Evolutionary conservation across 2,888 invertebrate genomes (phyloP).

Genomic region (Lasioglossum marginatum): DNA sequence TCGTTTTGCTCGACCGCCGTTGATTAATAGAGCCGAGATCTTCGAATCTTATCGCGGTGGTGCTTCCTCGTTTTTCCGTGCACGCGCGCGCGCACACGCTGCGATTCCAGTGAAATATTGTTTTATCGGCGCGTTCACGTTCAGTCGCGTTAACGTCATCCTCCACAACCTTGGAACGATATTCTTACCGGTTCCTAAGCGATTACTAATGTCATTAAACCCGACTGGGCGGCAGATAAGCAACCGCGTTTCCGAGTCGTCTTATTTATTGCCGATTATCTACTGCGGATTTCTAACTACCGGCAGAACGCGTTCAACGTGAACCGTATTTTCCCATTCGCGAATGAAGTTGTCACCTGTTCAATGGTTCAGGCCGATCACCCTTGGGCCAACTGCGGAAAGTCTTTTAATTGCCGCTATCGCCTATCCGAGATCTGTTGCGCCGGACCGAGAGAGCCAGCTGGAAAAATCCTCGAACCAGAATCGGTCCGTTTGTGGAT

Average conservation of each 20-base stretch:
- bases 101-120: constrained; percentile 21
- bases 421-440: constrained; percentile 17
- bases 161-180: neutral
- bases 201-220: constrained; percentile 50
- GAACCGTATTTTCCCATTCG: constrained; percentile 4
- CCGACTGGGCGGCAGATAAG: constrained; percentile 46
- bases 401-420: constrained; percentile 26
- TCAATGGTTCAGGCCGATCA: constrained; percentile 1
- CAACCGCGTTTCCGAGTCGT: constrained; percentile 1
- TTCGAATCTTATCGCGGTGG: constrained; percentile 23
- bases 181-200: constrained; percentile 25
- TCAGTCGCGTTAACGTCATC: constrained; percentile 3
- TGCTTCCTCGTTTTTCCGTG: neutral
- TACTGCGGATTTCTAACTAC: neutral
- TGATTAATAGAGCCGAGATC: constrained; percentile 5
- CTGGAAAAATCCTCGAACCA: constrained; percentile 29
- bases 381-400: neutral
- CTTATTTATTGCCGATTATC: constrained; percentile 54
- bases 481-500: constrained; percentile 38
- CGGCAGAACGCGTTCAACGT: neutral
- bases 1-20: constrained; percentile 5
- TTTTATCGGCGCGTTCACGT: neutral
- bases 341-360: constrained; percentile 48
- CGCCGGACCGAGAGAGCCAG: no score
- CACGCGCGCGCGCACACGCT: neutral